These are phyloP conservation scores for Cantharis flavilabris DNA, from an alignment of 2,888 invertebrate species.

Conservation along the genomic window DNA sequence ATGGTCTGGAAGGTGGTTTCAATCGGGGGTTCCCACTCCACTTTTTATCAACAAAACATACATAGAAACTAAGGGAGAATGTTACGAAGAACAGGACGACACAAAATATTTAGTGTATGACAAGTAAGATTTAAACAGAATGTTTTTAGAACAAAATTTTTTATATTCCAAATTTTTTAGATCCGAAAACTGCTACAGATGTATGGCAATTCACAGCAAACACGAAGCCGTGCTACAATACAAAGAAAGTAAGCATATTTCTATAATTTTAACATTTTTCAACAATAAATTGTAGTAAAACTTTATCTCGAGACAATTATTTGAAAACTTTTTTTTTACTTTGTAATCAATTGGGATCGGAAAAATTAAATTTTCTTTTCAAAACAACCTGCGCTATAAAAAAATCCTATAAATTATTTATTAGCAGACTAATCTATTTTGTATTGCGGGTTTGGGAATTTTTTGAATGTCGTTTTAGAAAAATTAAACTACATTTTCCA, in stretches of 20 bases:
- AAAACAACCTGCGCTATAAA: not conserved
- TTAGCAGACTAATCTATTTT: not conserved
- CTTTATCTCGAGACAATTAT: not conserved
- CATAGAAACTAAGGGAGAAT: constrained; percentile 71
- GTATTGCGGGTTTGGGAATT: not conserved
- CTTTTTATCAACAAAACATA: constrained; percentile 66
- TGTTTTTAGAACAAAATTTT: not conserved
- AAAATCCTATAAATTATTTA: not conserved
- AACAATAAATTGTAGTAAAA: not conserved
- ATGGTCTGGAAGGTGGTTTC: constrained; percentile 78
- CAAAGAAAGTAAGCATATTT: constrained; percentile 74
- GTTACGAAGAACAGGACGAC: constrained; percentile 65
- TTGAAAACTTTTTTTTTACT: not conserved
- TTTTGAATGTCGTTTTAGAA: not conserved
- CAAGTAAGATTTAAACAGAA: constrained; percentile 53
- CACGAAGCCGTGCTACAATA: constrained; percentile 79
- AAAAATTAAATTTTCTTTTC: not conserved
- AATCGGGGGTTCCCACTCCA: constrained; percentile 66
- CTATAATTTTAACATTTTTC: not conserved
- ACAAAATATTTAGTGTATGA: constrained; percentile 71
- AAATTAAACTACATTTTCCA: not conserved
- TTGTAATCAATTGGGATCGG: not conserved
- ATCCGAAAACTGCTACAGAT: constrained; percentile 69
- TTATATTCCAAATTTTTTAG: constrained; percentile 60
- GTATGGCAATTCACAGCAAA: constrained; percentile 77